phyloP scores from a whole-genome alignment of 2,888 invertebrate species.

The Galerucella nymphaeae region DNA sequence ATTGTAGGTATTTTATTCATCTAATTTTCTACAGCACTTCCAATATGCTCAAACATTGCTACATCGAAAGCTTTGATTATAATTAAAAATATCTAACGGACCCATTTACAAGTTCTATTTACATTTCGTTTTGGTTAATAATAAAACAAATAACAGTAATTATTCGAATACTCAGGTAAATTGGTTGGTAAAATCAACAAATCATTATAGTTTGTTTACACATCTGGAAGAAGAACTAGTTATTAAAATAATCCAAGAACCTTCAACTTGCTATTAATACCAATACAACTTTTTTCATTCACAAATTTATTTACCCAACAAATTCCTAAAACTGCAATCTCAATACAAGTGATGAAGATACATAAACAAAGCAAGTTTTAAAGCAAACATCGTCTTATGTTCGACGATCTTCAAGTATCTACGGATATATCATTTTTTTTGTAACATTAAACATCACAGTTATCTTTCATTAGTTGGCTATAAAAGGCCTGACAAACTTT shows the following conservation, averaged over 20 bases:
- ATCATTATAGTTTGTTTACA: not conserved
- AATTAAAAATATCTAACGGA: too few relatives aligned
- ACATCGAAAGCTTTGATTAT: too few relatives aligned
- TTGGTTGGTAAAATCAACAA: not conserved
- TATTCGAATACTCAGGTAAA: not conserved
- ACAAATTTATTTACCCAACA: not conserved
- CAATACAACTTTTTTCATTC: not conserved
- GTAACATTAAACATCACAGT: conserved; percentile 1
- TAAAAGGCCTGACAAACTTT: conserved; percentile 10
- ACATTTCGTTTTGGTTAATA: not conserved
- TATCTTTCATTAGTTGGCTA: not conserved
- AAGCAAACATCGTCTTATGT: not conserved
- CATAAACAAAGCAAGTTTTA: not conserved
- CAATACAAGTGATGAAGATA: conserved; percentile 3
- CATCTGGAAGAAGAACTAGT: not conserved
- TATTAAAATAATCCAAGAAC: not conserved
- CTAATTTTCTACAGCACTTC: too few relatives aligned
- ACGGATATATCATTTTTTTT: not conserved
- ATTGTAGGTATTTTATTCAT: too few relatives aligned
- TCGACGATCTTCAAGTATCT: not conserved
- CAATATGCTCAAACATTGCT: too few relatives aligned
- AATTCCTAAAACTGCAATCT: conserved; percentile 1
- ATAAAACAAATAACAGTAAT: not conserved
- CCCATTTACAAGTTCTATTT: not conserved
- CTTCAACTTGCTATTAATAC: not conserved